phyloP scores from a whole-genome alignment of 2,888 invertebrate genomes.

The Drosophila bunnanda region DNA sequence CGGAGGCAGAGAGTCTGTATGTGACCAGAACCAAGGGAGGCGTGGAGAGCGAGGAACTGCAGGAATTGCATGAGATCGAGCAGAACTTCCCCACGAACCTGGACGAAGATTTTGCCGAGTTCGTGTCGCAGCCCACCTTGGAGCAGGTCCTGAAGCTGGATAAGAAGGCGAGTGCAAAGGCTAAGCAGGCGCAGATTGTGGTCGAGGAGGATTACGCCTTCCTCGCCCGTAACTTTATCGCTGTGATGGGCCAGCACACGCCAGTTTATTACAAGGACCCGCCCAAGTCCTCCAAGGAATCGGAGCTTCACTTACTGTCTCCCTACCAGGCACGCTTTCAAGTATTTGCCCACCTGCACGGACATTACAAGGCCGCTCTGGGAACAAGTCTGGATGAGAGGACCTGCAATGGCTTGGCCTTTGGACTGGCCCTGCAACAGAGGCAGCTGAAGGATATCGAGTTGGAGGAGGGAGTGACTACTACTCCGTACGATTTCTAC shows the following conservation, averaged over 20 bases:
- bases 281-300: constrained; percentile 2
- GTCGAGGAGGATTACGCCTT: constrained; percentile 80
- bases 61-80: constrained; percentile 88
- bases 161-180: constrained; percentile 71
- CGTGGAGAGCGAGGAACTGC: constrained; percentile 89
- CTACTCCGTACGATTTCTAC: constrained; percentile 90
- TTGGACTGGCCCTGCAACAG: constrained; percentile 82
- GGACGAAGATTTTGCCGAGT: constrained; percentile 89
- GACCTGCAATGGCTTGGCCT: constrained; percentile 77
- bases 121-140: constrained; percentile 85
- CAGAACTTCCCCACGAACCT: constrained; percentile 89
- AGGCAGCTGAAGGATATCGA: constrained; percentile 72
- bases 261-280: constrained; percentile 69
- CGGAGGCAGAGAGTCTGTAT: constrained; percentile 91
- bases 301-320: constrained; percentile 61
- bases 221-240: constrained; percentile 80
- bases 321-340: constrained; percentile 79
- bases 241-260: constrained; percentile 78
- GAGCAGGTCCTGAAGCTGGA: constrained; percentile 85
- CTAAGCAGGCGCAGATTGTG: constrained; percentile 70
- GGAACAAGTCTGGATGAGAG: constrained; percentile 77
- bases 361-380: constrained; percentile 76
- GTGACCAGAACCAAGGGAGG: constrained; percentile 89
- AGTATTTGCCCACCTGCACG: constrained; percentile 80
- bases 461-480: constrained; percentile 33